These are phyloP conservation scores for Eledona agricola DNA, from an alignment of 2,888 invertebrate genomes.

Conservation along the genomic window DNA sequence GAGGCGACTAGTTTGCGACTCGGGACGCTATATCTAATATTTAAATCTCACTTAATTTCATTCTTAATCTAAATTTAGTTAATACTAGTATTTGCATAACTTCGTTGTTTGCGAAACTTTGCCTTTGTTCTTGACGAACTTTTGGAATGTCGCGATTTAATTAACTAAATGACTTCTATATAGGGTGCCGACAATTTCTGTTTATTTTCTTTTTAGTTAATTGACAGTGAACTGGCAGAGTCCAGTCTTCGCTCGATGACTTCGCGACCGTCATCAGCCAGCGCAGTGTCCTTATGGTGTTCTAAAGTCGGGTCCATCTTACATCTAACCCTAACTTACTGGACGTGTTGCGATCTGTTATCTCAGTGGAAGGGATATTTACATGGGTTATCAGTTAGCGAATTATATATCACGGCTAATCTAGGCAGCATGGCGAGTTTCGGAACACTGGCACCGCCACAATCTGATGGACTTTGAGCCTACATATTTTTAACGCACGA, in stretches of 20 bases:
- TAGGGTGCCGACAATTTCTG: constrained; percentile 53
- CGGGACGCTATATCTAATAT: constrained; percentile 35
- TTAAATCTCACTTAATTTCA: constrained; percentile 54
- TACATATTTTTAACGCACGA: constrained; percentile 24
- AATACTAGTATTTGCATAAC: constrained; percentile 59
- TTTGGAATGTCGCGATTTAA: constrained; percentile 51
- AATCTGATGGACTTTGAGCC: constrained; percentile 55
- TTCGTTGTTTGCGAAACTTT: constrained; percentile 64
- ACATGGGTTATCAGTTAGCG: constrained; percentile 60
- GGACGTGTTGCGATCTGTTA: constrained; percentile 64
- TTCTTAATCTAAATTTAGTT: constrained; percentile 54
- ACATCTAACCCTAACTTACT: constrained; percentile 61
- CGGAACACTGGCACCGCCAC: constrained; percentile 51
- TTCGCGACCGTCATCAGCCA: constrained; percentile 47
- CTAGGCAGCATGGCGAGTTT: constrained; percentile 54
- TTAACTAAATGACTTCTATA: constrained; percentile 49
- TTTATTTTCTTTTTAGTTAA: constrained; percentile 27
- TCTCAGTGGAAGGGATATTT: constrained; percentile 59
- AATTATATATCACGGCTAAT: constrained; percentile 60
- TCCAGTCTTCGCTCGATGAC: background rate
- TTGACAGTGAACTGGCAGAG: background rate
- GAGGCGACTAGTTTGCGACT: constrained; percentile 56
- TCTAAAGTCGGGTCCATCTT: constrained; percentile 55
- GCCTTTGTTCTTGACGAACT: constrained; percentile 59
- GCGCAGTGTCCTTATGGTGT: too few species aligned